Percentiles rank a stretch among this genome's conserved stretches.
phyloP scores from a whole-genome alignment of 1,140 invertebrate genomes.

The Scaptomyza montana region DNA sequence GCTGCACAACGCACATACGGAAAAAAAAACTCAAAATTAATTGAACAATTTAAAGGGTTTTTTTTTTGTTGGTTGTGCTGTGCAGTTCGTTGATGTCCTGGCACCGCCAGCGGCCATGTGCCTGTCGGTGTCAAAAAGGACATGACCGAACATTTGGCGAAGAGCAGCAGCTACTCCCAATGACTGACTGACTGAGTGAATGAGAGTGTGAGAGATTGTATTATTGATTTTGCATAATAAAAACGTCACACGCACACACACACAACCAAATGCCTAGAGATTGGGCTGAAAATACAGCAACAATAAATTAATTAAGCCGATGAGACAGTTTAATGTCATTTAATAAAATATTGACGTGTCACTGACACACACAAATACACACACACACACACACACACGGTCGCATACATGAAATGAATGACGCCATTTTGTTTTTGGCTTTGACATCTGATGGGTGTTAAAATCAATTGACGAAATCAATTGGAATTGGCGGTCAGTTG shows the following conservation, averaged over 20 bases:
- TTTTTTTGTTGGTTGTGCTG: conserved; percentile 16
- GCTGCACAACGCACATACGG: conserved; percentile 29
- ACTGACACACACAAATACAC: conserved; percentile 71
- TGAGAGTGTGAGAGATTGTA: conserved; percentile 71
- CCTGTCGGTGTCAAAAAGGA: conserved; percentile 82
- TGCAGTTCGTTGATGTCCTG: background rate
- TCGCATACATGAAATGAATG: conserved; percentile 36
- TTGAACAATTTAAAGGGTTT: conserved; percentile 78
- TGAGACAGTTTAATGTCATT: conserved; percentile 84
- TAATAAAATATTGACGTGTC: conserved; percentile 84
- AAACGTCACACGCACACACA: conserved; percentile 76
- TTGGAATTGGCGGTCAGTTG: conserved; percentile 81
- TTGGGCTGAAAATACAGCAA: conserved; percentile 75
- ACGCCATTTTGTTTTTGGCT: conserved; percentile 77
- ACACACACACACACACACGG: no score
- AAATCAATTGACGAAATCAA: conserved; percentile 84
- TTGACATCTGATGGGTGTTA: conserved; percentile 80
- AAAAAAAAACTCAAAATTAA: conserved; percentile 69
- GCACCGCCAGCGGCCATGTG: conserved; percentile 33
- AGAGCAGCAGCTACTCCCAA: conserved; percentile 7
- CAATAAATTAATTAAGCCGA: conserved; percentile 84
- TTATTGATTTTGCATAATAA: conserved; percentile 84
- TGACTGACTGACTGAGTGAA: background rate
- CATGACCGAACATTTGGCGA: conserved; percentile 77
- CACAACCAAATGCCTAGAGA: background rate